A percentile compares a stretch with the other conserved stretches of the same genome.
Evolutionary conservation across 2,113 vertebrate genomes (phyloP).

Genomic region (Protomyctophum bolini): DNA sequence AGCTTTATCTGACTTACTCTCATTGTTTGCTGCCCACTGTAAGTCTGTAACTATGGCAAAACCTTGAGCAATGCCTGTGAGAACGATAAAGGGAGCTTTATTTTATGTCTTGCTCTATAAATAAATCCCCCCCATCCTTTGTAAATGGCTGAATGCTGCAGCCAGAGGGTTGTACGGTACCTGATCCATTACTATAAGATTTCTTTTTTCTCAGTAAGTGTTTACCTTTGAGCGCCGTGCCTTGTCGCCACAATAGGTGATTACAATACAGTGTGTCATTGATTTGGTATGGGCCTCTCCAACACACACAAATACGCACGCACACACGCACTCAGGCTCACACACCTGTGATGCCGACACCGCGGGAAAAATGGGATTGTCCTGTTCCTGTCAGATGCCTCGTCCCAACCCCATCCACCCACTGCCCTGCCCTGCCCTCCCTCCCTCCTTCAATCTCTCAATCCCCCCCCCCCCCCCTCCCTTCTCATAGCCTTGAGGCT

Average conservation of each 20-base stretch:
- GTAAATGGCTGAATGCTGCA: constrained; percentile 7
- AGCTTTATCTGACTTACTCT: constrained; percentile 55
- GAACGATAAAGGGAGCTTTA: constrained; percentile 23
- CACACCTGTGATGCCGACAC: neutral
- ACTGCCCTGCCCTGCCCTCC: neutral
- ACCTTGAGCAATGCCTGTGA: constrained; percentile 28
- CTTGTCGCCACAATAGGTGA: constrained; percentile 45
- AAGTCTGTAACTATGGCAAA: constrained; percentile 51
- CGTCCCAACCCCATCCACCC: neutral
- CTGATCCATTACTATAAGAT: constrained; percentile 17
- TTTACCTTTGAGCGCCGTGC: constrained; percentile 55
- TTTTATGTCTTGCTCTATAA: constrained; percentile 34
- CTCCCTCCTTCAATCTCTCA: neutral
- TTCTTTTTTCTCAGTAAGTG: constrained; percentile 23
- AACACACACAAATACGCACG: constrained; percentile 8
- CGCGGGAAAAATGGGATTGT: too few species aligned
- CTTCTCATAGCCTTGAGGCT: constrained; percentile 40
- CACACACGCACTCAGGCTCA: neutral
- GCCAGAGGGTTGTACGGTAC: constrained; percentile 6
- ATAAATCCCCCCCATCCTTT: neutral
- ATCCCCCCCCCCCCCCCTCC: neutral
- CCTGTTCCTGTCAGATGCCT: too few species aligned
- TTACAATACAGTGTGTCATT: constrained; percentile 71
- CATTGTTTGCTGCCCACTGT: constrained; percentile 49
- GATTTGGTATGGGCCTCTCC: constrained; percentile 53